phyloP scores from a whole-genome alignment of 2,113 vertebrate genomes.

The Oncorhynchus clarkii region DNA sequence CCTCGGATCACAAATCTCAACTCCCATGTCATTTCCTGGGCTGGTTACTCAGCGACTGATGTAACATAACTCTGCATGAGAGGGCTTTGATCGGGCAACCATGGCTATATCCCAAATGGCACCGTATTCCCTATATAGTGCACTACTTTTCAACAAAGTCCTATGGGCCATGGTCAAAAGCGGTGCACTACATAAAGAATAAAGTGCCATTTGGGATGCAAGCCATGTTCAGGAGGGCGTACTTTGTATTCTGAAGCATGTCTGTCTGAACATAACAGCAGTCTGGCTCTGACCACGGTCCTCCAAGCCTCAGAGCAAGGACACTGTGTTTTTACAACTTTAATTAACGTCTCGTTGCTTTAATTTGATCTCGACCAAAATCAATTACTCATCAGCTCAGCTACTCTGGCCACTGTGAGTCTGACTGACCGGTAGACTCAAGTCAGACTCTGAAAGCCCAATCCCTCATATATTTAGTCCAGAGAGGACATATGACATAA shows the following conservation, averaged over 20 bases:
- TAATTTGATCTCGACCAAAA: slow-evolving; percentile 55
- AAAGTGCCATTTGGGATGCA: too few relatives aligned
- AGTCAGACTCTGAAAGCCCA: background rate
- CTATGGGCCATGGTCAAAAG: too few relatives aligned
- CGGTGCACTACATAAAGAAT: too few relatives aligned
- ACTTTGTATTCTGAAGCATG: slow-evolving; percentile 31
- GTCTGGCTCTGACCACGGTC: slow-evolving; percentile 43
- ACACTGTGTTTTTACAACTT: slow-evolving; percentile 42
- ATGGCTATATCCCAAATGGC: background rate
- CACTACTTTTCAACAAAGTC: too few relatives aligned
- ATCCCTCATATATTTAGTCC: background rate
- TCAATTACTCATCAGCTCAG: slow-evolving; percentile 52
- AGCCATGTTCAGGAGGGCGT: slow-evolving; percentile 25
- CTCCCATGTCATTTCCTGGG: slow-evolving; percentile 7
- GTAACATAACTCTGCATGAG: slow-evolving; percentile 5
- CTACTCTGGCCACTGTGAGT: slow-evolving; percentile 17
- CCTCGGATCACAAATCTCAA: background rate
- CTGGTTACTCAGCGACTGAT: background rate
- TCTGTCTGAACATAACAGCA: background rate
- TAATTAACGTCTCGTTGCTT: slow-evolving; percentile 57
- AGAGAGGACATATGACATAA: too few relatives aligned
- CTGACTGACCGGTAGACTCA: slow-evolving; percentile 18
- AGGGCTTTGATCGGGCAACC: slow-evolving; percentile 23
- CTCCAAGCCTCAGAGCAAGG: slow-evolving; percentile 55
- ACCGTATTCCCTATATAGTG: too few relatives aligned